Evolutionary conservation across 2,113 vertebrate genomes (phyloP).

Genomic region (Tyto alba): DNA sequence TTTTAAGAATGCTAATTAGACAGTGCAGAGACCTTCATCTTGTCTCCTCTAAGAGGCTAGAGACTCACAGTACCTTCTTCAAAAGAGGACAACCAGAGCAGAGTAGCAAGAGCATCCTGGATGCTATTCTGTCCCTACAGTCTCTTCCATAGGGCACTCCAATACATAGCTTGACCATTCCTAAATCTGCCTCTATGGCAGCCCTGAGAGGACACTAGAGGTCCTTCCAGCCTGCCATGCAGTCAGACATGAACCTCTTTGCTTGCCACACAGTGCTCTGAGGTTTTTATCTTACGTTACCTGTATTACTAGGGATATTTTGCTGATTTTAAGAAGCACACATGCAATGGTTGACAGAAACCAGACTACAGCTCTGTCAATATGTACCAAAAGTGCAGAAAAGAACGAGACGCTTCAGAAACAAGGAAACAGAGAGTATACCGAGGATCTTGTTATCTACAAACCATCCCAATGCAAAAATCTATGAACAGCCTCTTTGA

Average conservation of each 20-base stretch:
- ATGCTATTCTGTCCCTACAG: background rate
- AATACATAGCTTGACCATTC: background rate
- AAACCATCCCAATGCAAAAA: background rate
- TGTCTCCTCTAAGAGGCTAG: background rate
- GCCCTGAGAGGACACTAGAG: background rate
- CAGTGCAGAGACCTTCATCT: background rate
- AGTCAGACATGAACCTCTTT: background rate
- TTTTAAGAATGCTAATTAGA: background rate
- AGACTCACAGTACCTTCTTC: background rate
- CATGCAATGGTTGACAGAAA: background rate
- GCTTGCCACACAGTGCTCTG: background rate
- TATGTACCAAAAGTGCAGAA: fast-evolving
- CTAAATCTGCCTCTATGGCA: background rate
- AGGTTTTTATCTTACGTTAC: fast-evolving
- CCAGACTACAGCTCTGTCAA: background rate
- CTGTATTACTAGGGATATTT: too few relatives aligned
- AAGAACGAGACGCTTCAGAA: background rate
- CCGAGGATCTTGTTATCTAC: background rate
- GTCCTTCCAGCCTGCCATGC: too few relatives aligned
- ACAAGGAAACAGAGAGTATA: background rate
- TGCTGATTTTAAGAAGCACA: background rate
- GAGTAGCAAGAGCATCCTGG: background rate
- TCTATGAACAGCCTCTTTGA: fast-evolving
- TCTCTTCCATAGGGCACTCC: background rate
- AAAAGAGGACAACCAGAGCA: background rate